Conservation (phyloP, 1,140 invertebrate species). For the Microvelia longipes region DNA sequence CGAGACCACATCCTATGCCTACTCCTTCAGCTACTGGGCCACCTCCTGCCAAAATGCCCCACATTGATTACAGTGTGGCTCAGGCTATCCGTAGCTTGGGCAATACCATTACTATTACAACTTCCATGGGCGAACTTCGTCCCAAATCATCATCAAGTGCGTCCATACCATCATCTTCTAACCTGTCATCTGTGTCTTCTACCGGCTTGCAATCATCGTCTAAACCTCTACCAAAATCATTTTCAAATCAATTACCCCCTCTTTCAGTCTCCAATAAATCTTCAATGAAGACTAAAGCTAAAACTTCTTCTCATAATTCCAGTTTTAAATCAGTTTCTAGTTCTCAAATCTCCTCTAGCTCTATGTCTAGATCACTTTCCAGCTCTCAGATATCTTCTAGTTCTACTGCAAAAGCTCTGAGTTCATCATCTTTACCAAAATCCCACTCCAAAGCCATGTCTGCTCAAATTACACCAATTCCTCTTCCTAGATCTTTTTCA, state of each 20-base stretch:
- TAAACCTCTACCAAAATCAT: not conserved
- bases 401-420: not conserved
- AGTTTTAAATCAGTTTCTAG: not conserved
- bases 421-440: not conserved
- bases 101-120: constrained; percentile 13
- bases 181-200: not conserved
- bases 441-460: not conserved
- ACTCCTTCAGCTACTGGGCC: not conserved
- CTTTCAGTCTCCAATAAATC: not conserved
- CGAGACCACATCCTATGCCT: not conserved
- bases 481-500: not conserved
- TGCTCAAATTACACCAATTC: too few species aligned
- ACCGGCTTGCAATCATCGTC: not conserved
- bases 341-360: not conserved
- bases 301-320: not conserved
- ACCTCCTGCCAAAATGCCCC: constrained; percentile 5
- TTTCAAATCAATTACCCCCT: not conserved
- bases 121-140: constrained; percentile 1
- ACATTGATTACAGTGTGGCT: constrained; percentile 8
- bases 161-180: not conserved
- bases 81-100: constrained; percentile 12
- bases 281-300: not conserved
- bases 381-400: not conserved
- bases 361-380: not conserved
- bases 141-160: not conserved